Base-by-base conservation (phyloP, 2,113 vertebrate genomes). In the Manacus vitellinus region DNA sequence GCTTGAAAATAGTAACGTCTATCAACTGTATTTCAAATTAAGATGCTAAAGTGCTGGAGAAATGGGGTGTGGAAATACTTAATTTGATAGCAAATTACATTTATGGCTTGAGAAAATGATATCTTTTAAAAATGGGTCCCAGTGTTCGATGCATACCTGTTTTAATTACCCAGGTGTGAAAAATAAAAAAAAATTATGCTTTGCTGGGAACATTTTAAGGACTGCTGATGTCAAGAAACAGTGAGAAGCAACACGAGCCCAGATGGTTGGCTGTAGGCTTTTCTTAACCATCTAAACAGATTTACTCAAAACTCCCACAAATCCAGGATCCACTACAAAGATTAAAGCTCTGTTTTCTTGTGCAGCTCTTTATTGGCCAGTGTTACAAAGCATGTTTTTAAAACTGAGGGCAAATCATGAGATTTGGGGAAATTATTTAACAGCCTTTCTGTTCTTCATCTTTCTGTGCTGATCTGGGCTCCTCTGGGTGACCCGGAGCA, bases 41-140 rank as follows among this genome's bases (percentile, higher is more conserved):
- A 85, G 95, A 91, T 88, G 72, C 83, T 94, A 19, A 89, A 78
- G 67, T 80, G 37, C 79, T 89, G 74, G 44, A 93, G 89, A 96
- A 96, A 93, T 92, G 84, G 52, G 68, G 72, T 85, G 77, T 91
- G 82, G 84, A 95, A 95, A 83, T 93, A 91, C 71, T 94, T 96
- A 94, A 96, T 96, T 94, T 74, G 77, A 85, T 85, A 91, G 63
- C 79, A 95, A 79, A 94, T 96, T 91, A 89, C 77, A 77, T 94
- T 96, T 92, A 88, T 92, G 84, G 24, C 43, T 71, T 95, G 79
- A 89, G 82, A 92, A 97, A 97, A 94, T 62, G 15, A 84, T 91
- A 72, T 63, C 74, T 96, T 73, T 95, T 86, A 58, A 94, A 96
- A 97, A 92, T 63, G 52, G 30, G 46, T 84, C 84, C 81, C 67